Evolutionary conservation across 2,797 vertebrate genomes (phyloP), one percentile per base, ranked within the genome.

Genomic region (Dermochelys coriacea): DNA sequence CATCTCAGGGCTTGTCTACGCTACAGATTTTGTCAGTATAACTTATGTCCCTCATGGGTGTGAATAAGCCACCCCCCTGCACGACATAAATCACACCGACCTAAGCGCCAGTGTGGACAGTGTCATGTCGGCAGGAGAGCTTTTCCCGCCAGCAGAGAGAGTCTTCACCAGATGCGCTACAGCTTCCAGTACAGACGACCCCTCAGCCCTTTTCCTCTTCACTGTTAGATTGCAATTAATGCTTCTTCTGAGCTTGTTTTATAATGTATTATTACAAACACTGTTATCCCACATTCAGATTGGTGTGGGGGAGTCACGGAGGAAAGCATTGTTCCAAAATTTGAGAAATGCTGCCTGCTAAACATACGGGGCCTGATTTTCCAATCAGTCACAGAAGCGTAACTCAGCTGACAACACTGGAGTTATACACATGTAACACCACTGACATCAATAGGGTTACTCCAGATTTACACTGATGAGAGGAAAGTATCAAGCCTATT

Each of bases 221-320:
- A 27, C 34, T 82, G 18, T 4, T 1, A 68, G 21, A 59, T 2
- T 27, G 41, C 41, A 75, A 12, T 21, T 84, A 34, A 2, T 0
- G 18, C 7, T 41, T 93, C 71, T 54, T 45, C 85, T 47, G 34
- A 93, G 55, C 61, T 31, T 68, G 5, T 45, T 88, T 82, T 15
- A 45, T 25, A 74, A 45, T 45, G 21, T 18, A 50, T 77, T 50
- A 6, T 45, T 31, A 19, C 3, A 82, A n/a, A 52, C 52, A 82
- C 79, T 12, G 12, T n/a, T 4, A 11, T 45, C 64, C 75, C 75
- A n/a, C 1, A 19, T 1, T 0, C 1, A 29, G 8, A 10, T 21
- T 68, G 64, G 64, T n/a, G 19, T 19, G 6, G 78, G 11, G 79
- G 84, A 59, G 47, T 6, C 11, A 45, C 47, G 86, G 86, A 51